phyloP scores from a whole-genome alignment of 2,113 vertebrate species.

The Ctenomys sociabilis region DNA sequence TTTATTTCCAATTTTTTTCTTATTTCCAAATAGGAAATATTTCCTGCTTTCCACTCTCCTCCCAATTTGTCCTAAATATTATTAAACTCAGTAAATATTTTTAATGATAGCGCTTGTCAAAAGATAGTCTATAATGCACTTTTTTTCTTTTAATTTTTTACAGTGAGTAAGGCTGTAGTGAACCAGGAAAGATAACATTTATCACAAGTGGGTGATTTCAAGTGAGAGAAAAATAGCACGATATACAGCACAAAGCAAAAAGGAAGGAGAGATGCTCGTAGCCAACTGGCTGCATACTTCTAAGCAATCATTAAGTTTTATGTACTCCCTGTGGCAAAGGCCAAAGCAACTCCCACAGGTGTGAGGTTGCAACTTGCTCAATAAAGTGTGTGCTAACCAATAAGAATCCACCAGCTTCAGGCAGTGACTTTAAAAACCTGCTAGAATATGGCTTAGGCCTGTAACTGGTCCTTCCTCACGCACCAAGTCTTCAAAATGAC shows the following conservation, averaged over 20 bases:
- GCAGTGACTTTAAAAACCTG: background rate
- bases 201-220: background rate
- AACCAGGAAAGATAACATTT: background rate
- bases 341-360: background rate
- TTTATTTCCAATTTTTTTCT: background rate
- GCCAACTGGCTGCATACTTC: background rate
- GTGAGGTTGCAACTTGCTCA: background rate
- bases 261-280: background rate
- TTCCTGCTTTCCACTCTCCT: background rate
- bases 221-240: background rate
- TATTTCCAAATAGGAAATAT: background rate
- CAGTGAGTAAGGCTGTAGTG: background rate
- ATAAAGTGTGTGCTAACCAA: background rate
- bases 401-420: background rate
- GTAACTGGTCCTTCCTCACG: background rate
- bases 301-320: background rate
- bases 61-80: constrained; percentile 35
- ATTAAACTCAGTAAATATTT: constrained; percentile 12
- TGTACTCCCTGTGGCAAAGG: background rate
- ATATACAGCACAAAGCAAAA: background rate
- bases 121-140: background rate
- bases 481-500: background rate
- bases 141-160: background rate
- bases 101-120: background rate
- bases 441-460: background rate